Evolutionary conservation across 2,797 vertebrate genomes (phyloP), one percentile per base, ranked within the genome.

Genomic region (Phaenicophaeus curvirostris): DNA sequence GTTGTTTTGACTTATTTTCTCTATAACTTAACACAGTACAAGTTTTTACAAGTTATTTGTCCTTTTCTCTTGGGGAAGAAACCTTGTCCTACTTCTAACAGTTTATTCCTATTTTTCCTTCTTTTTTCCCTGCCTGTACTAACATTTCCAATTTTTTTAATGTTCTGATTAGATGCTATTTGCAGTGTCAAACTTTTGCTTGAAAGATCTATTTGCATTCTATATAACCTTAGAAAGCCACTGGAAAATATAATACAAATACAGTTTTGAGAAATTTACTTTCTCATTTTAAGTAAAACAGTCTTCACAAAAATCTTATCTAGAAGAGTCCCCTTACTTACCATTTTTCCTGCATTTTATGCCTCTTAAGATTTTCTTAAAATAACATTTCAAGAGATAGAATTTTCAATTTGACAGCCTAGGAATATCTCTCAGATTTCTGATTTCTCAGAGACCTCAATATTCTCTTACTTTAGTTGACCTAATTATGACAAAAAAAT

Each of bases 401-500:
- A 72, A 30, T n/a, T 71, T 92, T 68, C 21, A 65, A 9, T 57
- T 39, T 35, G 39, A 83, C 12, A 80, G 50, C 21, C 31, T 48
- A 25, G 15, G 39, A 73, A 73, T 67, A 82, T 59, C n/a, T 37
- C 3, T 6, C 5, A 63, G 17, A 59, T 67, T 85, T 63, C 18
- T 74, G 21, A 74, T 88, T 84, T 81, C 48, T 81, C 37, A 24
- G 9, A 69, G 31, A 84, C 75, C 33, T 57, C 24, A 30, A 6
- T 58, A 8, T 66, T 75, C 21, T 71, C 62, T 35, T 67, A 86
- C 61, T 57, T 78, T 81, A 66, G 18, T 13, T 93, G 62, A 65
- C 73, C 73, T 93, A 87, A 84, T 93, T 93, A 67, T 18, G 27
- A 90, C 48, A 88, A 75, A 94, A 90, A 44, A 9, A 8, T 62